phyloP scores from a whole-genome alignment of 2,888 invertebrate species.

The Eucriotettix oculatus region DNA sequence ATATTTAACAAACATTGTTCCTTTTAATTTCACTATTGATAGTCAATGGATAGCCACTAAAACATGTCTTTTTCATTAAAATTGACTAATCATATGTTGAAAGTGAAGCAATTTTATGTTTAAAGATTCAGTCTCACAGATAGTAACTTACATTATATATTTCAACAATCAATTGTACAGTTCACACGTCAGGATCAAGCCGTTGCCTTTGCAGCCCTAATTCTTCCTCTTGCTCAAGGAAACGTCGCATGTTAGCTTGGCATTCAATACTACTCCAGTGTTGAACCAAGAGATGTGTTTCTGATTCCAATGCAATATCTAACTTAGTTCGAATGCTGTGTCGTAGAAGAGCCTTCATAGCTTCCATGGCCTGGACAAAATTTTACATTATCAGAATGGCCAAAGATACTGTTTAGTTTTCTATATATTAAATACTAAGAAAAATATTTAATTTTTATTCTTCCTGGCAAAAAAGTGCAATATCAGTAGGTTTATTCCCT shows the following conservation, averaged over 20 bases:
- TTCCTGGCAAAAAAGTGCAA: too few relatives aligned
- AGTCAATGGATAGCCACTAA: too few relatives aligned
- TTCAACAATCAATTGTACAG: too few relatives aligned
- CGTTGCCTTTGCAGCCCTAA: constrained; percentile 10
- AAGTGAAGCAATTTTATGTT: too few relatives aligned
- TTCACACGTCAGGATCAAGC: background rate
- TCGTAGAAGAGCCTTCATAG: constrained; percentile 37
- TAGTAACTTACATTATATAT: too few relatives aligned
- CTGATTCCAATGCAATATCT: constrained; percentile 44
- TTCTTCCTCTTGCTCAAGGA: constrained; percentile 12
- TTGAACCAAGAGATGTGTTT: constrained; percentile 47
- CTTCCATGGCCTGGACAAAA: constrained; percentile 41
- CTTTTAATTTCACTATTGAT: too few relatives aligned
- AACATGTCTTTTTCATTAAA: too few relatives aligned
- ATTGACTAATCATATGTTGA: too few relatives aligned
- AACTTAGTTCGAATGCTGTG: constrained; percentile 38
- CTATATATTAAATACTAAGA: background rate
- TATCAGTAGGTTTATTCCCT: too few relatives aligned
- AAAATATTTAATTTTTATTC: too few relatives aligned
- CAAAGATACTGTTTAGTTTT: background rate
- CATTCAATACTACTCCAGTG: constrained; percentile 62
- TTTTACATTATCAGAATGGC: constrained; percentile 12
- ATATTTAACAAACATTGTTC: too few relatives aligned
- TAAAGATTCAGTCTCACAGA: too few relatives aligned
- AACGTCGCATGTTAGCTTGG: constrained; percentile 30